A percentile compares a stretch with the other conserved stretches of the same genome.
Evolutionary conservation across 2,113 vertebrate genomes (phyloP).

Genomic region (Planiliza haematocheilus): DNA sequence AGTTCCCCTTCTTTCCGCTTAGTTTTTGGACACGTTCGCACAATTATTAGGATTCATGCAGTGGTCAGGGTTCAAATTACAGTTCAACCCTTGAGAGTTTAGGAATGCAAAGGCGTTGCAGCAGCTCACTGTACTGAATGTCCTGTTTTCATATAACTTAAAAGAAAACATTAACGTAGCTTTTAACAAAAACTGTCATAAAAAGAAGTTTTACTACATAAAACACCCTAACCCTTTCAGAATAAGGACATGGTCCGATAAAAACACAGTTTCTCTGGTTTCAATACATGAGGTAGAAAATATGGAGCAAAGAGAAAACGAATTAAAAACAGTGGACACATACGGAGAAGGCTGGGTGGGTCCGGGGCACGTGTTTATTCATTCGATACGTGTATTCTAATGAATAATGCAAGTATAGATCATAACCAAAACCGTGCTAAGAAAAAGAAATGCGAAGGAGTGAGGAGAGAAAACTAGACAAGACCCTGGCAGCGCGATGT

Average conservation of each 20-base stretch:
- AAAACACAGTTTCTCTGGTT: neutral
- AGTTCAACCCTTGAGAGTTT: too few species aligned
- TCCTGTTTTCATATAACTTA: neutral
- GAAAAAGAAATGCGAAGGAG: neutral
- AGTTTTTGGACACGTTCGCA: too few species aligned
- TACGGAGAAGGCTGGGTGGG: neutral
- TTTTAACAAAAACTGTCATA: too few species aligned
- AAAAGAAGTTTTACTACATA: too few species aligned
- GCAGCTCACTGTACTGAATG: neutral
- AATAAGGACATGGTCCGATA: neutral
- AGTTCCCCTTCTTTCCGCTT: too few species aligned
- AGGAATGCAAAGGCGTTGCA: too few species aligned
- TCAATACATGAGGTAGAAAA: too few species aligned
- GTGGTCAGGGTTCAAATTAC: too few species aligned
- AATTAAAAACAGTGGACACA: neutral
- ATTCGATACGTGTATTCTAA: constrained; percentile 22
- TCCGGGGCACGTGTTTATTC: constrained; percentile 6
- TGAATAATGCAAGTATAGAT: constrained; percentile 20
- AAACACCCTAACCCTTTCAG: too few species aligned
- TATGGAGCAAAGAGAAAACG: too few species aligned
- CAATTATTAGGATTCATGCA: too few species aligned
- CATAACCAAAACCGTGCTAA: neutral
- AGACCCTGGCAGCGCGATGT: neutral
- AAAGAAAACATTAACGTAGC: neutral
- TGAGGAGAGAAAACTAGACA: neutral